A percentile compares a stretch with the other conserved stretches of the same genome.
phyloP scores from a whole-genome alignment of 1,140 invertebrate species.

The Orchesella cincta region DNA sequence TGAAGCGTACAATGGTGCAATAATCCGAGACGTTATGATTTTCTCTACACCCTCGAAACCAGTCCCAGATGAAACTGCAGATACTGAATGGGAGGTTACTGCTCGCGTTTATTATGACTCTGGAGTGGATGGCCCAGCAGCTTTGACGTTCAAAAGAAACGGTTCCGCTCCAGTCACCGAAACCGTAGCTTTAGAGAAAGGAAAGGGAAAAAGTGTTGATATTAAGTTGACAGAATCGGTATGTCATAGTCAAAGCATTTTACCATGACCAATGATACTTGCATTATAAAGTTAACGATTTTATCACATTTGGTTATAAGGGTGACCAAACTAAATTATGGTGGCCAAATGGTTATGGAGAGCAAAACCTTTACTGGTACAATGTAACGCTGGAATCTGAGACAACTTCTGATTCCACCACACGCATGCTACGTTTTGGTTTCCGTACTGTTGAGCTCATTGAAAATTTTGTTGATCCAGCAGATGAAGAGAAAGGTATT shows the following conservation, averaged over 20 bases:
- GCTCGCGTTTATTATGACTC: slow-evolving; percentile 44
- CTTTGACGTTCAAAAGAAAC: neutral
- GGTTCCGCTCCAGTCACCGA: neutral
- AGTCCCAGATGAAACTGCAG: slow-evolving; percentile 40
- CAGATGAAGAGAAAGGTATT: no score
- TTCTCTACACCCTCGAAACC: slow-evolving; percentile 35
- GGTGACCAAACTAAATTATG: slow-evolving; percentile 64
- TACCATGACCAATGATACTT: no score
- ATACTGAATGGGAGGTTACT: slow-evolving; percentile 42
- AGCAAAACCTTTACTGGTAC: slow-evolving; percentile 75
- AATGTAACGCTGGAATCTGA: slow-evolving; percentile 59
- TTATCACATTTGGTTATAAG: neutral
- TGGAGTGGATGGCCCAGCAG: neutral
- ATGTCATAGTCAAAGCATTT: no score
- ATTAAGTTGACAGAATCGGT: neutral
- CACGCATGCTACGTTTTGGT: slow-evolving; percentile 67
- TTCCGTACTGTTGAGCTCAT: slow-evolving; percentile 83
- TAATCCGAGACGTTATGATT: slow-evolving; percentile 60
- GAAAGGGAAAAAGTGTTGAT: neutral
- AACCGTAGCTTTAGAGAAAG: neutral
- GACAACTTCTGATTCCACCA: slow-evolving; percentile 53
- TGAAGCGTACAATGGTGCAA: slow-evolving; percentile 58
- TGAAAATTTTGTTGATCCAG: slow-evolving; percentile 65
- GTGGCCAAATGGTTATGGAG: slow-evolving; percentile 95
- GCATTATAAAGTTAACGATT: neutral